Evolutionary conservation across 2,113 vertebrate genomes (phyloP).

Genomic region (Gymnocephalus cernua): DNA sequence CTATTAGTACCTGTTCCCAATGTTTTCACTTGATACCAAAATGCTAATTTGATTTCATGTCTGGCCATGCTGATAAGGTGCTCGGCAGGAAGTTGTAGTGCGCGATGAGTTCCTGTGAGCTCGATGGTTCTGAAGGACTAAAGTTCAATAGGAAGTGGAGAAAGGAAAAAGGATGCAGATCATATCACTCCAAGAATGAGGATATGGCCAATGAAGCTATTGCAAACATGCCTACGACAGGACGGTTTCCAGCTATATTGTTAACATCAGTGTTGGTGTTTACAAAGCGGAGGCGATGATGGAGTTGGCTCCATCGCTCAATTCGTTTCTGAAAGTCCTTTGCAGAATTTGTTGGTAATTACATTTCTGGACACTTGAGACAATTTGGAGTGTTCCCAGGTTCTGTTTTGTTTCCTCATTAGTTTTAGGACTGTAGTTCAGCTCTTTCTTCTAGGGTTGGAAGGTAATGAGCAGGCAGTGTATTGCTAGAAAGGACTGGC

Average conservation of each 20-base stretch:
- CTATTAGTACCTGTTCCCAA: neutral
- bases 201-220: constrained; percentile 64
- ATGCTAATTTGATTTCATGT: constrained; percentile 60
- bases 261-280: constrained; percentile 18
- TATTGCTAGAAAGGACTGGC: constrained; percentile 58
- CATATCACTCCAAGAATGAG: constrained; percentile 73
- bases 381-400: constrained; percentile 30
- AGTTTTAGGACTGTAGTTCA: constrained; percentile 65
- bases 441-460: constrained; percentile 47
- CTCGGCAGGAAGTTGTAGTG: constrained; percentile 89
- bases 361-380: constrained; percentile 20
- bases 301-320: neutral
- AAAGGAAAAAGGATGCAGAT: constrained; percentile 74
- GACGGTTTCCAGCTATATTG: neutral
- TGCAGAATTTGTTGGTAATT: constrained; percentile 27
- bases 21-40: constrained; percentile 21
- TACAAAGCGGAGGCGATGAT: constrained; percentile 15
- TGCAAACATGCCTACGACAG: constrained; percentile 28
- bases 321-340: constrained; percentile 9
- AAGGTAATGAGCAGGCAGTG: constrained; percentile 71
- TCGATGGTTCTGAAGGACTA: constrained; percentile 64
- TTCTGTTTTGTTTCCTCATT: constrained; percentile 48
- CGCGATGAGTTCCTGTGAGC: constrained; percentile 86
- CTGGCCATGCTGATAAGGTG: constrained; percentile 86
- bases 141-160: constrained; percentile 75